Evolutionary conservation across 2,797 vertebrate genomes (phyloP), one percentile per base, ranked within the genome.

Genomic region (Alectoris magna): DNA sequence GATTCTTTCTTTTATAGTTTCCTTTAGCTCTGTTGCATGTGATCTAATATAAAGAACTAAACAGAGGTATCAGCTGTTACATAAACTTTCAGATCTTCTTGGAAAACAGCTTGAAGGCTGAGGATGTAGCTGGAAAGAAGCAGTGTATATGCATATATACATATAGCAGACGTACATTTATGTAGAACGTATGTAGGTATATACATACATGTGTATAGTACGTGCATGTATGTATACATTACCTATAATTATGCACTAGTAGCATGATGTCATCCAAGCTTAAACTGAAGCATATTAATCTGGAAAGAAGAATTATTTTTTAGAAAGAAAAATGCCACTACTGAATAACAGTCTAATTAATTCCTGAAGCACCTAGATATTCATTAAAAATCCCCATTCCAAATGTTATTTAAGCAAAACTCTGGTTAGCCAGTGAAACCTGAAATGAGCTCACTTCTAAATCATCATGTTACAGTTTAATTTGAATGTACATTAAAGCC

Each of bases 371-470:
- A 87, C 60, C 68, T 72, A 79, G 53, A 31, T 1, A 5, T 83
- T 91, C 43, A 39, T 83, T 91, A 83, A 74, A 95, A 83, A 55
- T 63, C 21, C 67, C 29, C 53, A 68, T 53, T 95, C 49, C 51
- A 94, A 80, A 84, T 64, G 36, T 63, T 76, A 80, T 34, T 73
- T 75, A 90, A 89, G 46, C 38, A 84, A 62, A 88, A 51, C 21
- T 63, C 71, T 79, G 29, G 59, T 80, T 91, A 88, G 46, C 26
- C 51, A 83, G 27, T 69, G 74, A 89, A 94, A 93, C 62, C 36
- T 91, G 68, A 94, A 91, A 88, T 66, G 59, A 89, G 49, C 36
- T 95, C 78, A 87, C 63, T 91, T 75, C 59, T 59, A 81, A 89
- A 80, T 87, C 43, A 71, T 77, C 59, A 70, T 14, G 10, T 89